Conservation (phyloP, 2,113 vertebrate genomes). For the Misgurnus mizolepis region DNA sequence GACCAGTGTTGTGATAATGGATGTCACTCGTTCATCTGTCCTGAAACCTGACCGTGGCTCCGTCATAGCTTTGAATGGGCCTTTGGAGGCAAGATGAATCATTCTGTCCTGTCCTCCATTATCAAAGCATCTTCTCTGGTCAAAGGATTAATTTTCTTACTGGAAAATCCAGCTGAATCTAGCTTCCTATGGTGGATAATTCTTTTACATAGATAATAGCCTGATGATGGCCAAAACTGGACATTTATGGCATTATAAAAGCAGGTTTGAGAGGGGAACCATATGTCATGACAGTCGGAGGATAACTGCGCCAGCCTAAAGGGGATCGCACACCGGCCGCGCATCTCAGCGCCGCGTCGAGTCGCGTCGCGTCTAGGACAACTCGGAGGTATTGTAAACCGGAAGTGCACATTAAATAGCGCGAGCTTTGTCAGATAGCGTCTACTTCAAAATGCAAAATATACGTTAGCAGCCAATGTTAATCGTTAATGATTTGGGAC, state of each 20-base stretch:
- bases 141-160: background rate
- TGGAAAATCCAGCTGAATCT: constrained; percentile 23
- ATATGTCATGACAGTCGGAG: no score
- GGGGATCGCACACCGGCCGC: no score
- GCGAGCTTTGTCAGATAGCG: no score
- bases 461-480: no score
- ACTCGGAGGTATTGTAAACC: no score
- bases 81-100: background rate
- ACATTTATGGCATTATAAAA: background rate
- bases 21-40: constrained; percentile 20
- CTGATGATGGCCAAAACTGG: background rate
- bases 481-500: no score
- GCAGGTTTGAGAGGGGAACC: no score
- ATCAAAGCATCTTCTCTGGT: constrained; percentile 18
- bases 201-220: background rate
- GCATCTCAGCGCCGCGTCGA: no score
- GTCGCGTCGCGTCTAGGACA: no score
- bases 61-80: background rate
- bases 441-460: no score
- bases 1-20: constrained; percentile 12
- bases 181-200: background rate
- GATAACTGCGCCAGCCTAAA: no score
- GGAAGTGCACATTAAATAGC: no score
- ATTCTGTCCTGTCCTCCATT: background rate
- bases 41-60: constrained; percentile 29